Conservation (phyloP, 1,140 invertebrate genomes). For the Cydia amplana region DNA sequence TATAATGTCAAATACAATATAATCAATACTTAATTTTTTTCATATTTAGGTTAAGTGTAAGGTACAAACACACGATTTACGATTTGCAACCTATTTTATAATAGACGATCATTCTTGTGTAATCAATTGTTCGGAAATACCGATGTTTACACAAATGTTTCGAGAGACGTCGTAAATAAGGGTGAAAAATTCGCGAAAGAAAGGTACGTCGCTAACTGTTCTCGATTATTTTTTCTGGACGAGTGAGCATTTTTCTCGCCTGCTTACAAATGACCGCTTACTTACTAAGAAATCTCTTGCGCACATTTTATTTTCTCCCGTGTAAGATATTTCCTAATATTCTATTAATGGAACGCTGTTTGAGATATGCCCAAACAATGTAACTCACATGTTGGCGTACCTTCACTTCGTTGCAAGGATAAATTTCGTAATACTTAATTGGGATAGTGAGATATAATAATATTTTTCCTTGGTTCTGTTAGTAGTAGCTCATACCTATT, state of each 20-base stretch:
- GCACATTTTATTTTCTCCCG: conserved; percentile 62
- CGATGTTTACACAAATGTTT: conserved; percentile 33
- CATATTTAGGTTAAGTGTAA: too few species aligned
- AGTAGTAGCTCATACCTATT: neutral
- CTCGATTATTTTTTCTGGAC: conserved; percentile 67
- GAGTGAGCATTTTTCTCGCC: conserved; percentile 69
- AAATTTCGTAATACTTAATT: conserved; percentile 22
- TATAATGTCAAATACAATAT: too few species aligned
- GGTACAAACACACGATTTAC: neutral
- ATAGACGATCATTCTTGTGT: conserved; percentile 6
- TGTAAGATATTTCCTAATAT: conserved; percentile 65
- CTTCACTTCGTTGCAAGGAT: conserved; percentile 8
- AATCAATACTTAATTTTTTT: too few species aligned
- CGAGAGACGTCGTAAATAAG: conserved; percentile 23
- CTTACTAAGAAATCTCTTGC: conserved; percentile 59
- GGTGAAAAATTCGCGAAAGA: conserved; percentile 33
- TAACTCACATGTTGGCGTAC: conserved; percentile 40
- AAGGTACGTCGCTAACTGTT: conserved; percentile 38
- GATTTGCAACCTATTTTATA: neutral
- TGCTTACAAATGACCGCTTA: conserved; percentile 73
- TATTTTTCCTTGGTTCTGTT: conserved; percentile 5
- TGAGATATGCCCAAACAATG: conserved; percentile 60
- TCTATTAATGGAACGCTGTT: conserved; percentile 69
- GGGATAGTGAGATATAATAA: neutral
- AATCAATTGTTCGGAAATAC: conserved; percentile 38